phyloP scores from a whole-genome alignment of 92 coral and sea anemone species.

The Muricea muricata region DNA sequence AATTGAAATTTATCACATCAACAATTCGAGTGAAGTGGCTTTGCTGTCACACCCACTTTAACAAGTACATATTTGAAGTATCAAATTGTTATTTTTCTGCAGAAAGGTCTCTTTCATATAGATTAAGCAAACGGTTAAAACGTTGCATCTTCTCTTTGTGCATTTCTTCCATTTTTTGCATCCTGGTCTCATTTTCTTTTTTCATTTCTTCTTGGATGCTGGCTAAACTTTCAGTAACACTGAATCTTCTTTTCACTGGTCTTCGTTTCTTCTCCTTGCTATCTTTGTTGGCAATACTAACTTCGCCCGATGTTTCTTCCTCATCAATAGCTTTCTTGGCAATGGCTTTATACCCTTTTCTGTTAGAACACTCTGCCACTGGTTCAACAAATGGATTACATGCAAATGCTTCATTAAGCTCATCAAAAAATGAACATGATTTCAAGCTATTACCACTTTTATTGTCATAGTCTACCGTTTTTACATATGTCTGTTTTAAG shows the following conservation, averaged over 20 bases:
- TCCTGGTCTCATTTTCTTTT: slow-evolving; percentile 5
- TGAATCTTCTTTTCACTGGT: slow-evolving; percentile 3
- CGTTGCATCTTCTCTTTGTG: slow-evolving; percentile 16
- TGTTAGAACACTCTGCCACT: slow-evolving; percentile 65
- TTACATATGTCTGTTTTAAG: slow-evolving; percentile 62
- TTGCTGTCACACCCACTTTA: not conserved
- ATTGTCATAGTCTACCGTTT: slow-evolving; percentile 69
- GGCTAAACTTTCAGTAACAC: not conserved
- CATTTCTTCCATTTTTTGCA: slow-evolving; percentile 20
- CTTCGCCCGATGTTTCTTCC: slow-evolving; percentile 40
- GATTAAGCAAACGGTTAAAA: slow-evolving; percentile 1
- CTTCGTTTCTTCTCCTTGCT: not conserved
- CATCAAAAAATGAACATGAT: slow-evolving; percentile 66
- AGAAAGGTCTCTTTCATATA: not conserved
- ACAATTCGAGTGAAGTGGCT: not conserved
- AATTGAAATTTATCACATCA: not conserved
- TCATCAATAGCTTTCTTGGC: not conserved
- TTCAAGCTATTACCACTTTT: slow-evolving; percentile 64
- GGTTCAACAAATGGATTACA: slow-evolving; percentile 62
- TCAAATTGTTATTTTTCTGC: not conserved
- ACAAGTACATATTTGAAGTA: not conserved
- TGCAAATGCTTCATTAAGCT: slow-evolving; percentile 63
- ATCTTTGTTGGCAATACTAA: not conserved
- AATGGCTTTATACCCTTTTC: slow-evolving; percentile 42
- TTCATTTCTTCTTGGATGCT: slow-evolving; percentile 7